Evolutionary conservation across 2,888 invertebrate genomes (phyloP), one percentile per base, ranked within the genome.

Genomic region (Griposia aprilina): DNA sequence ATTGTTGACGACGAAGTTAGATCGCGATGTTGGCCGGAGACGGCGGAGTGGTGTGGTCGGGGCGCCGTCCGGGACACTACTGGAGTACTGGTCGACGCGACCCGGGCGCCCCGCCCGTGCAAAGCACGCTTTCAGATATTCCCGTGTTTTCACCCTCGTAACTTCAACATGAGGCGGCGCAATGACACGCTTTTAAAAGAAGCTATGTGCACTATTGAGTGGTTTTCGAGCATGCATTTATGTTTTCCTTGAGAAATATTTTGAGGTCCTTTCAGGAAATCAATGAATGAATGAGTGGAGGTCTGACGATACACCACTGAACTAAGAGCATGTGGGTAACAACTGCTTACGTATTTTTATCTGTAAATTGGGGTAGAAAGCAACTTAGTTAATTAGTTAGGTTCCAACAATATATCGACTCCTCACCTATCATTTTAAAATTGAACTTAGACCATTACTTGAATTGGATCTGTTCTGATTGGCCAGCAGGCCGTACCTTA

Each of bases 11-110:
- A 89, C 81, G 90, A 93, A 92, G 91, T 89, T 90, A 89, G 88
- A 84, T 87, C 90, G 89, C 89, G 88, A 67, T 76, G 85, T 76
- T 55, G 84, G 75, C 76, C 76, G 75, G 83, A 67, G 17, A 57
- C 68, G 67, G 73, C 81, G 69, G 81, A 69, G 88, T 76, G 84
- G 87, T 86, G 89, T 84, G 84, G 75, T 84, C 90, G 79, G 87
- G 87, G 67, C 90, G 91, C 87, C 84, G 89, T 92, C 93, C 93
- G 93, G 94, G 92, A 88, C 90, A 90, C 88, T 88, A 94, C 93
- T 94, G 93, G 80, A 74, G 76, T 23, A 36, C 36, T 30, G 45
- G 59, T 80, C 86, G 85, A 70, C 77, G 80, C 90, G 88, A 88
- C 90, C 89, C 88, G 88, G 88, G 78, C 91, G 91, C 85, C 90